A percentile compares a stretch with the other conserved stretches of the same genome.
Conservation (phyloP, 2,797 vertebrate genomes). For the Catostomus latipinnis region DNA sequence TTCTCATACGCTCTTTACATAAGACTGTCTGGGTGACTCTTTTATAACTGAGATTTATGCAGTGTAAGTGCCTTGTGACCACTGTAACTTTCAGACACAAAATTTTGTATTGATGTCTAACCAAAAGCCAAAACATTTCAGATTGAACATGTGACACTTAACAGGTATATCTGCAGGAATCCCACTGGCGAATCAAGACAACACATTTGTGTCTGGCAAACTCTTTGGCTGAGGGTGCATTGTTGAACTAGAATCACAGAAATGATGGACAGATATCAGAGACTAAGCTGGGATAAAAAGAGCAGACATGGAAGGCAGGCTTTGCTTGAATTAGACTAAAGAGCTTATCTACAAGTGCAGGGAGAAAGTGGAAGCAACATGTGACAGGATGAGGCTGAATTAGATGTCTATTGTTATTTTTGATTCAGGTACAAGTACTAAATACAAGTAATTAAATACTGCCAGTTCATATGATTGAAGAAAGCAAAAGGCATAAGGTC, state of each 20-base stretch:
- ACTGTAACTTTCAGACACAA: background rate
- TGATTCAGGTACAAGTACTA: slow-evolving; percentile 1
- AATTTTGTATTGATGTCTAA: background rate
- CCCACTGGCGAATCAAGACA: background rate
- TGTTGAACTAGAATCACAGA: slow-evolving; percentile 19
- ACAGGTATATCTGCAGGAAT: slow-evolving; percentile 31
- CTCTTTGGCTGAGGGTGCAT: slow-evolving; percentile 11
- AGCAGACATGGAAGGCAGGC: slow-evolving; percentile 67
- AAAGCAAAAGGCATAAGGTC: background rate
- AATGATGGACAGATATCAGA: slow-evolving; percentile 56
- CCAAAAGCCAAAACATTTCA: background rate
- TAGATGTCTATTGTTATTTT: slow-evolving; percentile 45
- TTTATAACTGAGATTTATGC: background rate
- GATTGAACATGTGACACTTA: slow-evolving; percentile 17
- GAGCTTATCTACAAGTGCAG: slow-evolving; percentile 67
- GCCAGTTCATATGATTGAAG: background rate
- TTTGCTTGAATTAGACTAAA: slow-evolving; percentile 72
- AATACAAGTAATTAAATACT: background rate
- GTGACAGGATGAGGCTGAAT: slow-evolving; percentile 47
- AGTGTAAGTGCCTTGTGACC: background rate
- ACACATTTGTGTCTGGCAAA: slow-evolving; percentile 27
- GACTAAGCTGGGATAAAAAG: slow-evolving; percentile 68
- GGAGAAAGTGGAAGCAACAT: slow-evolving; percentile 67
- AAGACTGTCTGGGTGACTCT: background rate
- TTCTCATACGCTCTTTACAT: background rate